A percentile compares a stretch with the other conserved stretches of the same genome.
Conservation (phyloP, 2,113 vertebrate species). For the Cyphomyrus discorhynchus region DNA sequence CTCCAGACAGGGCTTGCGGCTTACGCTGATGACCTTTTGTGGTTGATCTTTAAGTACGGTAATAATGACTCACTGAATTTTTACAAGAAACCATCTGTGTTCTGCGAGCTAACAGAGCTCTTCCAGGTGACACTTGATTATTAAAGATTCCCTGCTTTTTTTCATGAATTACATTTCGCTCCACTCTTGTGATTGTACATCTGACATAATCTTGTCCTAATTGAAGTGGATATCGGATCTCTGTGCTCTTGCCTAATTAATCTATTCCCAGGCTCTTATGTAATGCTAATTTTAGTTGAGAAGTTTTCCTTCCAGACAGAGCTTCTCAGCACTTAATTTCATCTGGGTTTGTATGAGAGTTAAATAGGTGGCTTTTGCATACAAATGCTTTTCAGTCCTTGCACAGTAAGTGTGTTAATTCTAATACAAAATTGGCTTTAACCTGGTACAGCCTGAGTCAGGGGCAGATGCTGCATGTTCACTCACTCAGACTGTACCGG, state of each 20-base stretch:
- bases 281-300: conserved; percentile 1
- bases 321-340: neutral
- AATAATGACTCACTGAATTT: neutral
- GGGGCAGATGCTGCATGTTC: neutral
- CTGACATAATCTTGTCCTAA: neutral
- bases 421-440: neutral
- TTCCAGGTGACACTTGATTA: neutral
- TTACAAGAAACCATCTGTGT: neutral
- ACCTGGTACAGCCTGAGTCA: neutral
- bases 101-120: neutral
- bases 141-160: neutral
- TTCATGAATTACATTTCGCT: neutral
- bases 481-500: neutral
- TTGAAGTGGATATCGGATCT: neutral
- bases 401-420: neutral
- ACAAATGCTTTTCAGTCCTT: neutral
- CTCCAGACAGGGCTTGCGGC: neutral
- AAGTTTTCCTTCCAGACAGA: neutral
- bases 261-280: neutral
- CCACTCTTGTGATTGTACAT: neutral
- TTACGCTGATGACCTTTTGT: neutral
- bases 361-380: neutral
- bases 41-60: neutral
- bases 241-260: neutral
- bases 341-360: neutral